Conservation (phyloP, 2,888 invertebrate genomes). For the Vannuccia rotundouncinata region DNA sequence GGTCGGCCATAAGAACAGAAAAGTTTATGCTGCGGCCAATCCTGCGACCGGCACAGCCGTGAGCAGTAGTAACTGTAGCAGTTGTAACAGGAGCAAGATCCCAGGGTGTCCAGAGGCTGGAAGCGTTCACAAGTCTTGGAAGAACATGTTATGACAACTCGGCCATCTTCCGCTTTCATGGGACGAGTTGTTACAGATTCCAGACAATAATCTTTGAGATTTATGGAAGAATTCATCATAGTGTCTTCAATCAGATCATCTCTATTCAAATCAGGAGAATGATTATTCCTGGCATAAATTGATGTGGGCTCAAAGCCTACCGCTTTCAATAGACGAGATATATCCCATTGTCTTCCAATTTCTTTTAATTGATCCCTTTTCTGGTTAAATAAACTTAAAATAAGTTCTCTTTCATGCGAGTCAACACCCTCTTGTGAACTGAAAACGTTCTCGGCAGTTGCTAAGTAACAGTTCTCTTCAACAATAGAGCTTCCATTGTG, state of each 20-base stretch:
- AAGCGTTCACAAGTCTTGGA: background rate
- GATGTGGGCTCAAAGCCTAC: background rate
- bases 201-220: background rate
- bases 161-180: background rate
- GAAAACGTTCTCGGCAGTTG: background rate
- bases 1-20: conserved; percentile 83
- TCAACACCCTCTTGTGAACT: background rate
- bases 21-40: conserved; percentile 78
- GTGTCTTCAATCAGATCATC: background rate
- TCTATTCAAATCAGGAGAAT: background rate
- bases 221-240: background rate
- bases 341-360: background rate
- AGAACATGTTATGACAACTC: background rate
- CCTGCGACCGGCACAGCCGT: conserved; percentile 76
- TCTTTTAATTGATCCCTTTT: background rate
- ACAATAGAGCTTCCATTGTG: background rate
- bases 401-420: background rate
- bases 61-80: conserved; percentile 90
- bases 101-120: background rate
- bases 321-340: background rate
- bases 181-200: background rate
- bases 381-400: background rate
- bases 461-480: background rate
- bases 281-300: no score
- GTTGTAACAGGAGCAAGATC: conserved; percentile 70